Evolutionary conservation across 2,797 vertebrate species (phyloP).

Genomic region (Periparus ater): DNA sequence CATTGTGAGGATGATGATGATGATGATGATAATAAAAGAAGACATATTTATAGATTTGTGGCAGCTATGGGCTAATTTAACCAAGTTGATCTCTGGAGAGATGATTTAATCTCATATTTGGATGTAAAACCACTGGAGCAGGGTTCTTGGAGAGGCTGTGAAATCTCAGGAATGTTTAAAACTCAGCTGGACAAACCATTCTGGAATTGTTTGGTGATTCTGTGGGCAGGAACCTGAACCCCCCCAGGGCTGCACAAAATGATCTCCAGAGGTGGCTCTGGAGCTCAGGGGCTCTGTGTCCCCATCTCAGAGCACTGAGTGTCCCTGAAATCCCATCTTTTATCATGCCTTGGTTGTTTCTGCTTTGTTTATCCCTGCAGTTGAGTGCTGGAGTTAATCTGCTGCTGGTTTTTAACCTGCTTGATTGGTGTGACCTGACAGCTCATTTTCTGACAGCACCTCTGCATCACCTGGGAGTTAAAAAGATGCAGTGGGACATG

Average conservation of each 20-base stretch:
- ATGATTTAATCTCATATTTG: not conserved
- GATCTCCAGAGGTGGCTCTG: not conserved
- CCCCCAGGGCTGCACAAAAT: not conserved
- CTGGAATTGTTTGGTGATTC: not conserved
- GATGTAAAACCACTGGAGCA: not conserved
- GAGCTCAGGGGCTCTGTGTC: not conserved
- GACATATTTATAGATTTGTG: rapidly evolving
- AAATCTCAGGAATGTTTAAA: not conserved
- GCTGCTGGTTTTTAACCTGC: not conserved
- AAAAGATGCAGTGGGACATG: not conserved
- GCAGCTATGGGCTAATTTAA: not conserved
- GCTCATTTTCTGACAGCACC: not conserved
- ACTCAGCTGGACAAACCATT: not conserved
- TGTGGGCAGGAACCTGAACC: not conserved
- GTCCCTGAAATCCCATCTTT: not conserved
- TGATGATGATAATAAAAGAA: too few relatives aligned
- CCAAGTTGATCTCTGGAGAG: not conserved
- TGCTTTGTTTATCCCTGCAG: not conserved
- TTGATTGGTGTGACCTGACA: not conserved
- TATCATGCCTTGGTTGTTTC: not conserved
- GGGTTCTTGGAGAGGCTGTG: not conserved
- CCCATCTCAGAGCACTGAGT: rapidly evolving
- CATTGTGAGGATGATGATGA: not conserved
- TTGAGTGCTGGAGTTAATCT: not conserved
- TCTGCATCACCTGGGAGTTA: not conserved